phyloP scores from a whole-genome alignment of 2,797 vertebrate species.

The Syngnathus rostellatus region DNA sequence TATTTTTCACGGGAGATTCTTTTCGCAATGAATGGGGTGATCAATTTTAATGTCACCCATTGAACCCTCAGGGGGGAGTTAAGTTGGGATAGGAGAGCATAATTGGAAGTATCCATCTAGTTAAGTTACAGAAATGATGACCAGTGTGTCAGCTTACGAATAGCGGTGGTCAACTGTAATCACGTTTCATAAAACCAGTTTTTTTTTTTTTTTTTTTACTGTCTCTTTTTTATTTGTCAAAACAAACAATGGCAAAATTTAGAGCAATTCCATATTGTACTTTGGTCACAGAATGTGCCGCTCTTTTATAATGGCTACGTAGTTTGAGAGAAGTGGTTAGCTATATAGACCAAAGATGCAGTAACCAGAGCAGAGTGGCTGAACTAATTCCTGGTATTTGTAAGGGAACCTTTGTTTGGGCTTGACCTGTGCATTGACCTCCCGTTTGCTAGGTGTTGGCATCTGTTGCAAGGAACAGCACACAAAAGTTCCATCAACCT shows the following conservation, averaged over 20 bases:
- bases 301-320: not conserved
- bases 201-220: not conserved
- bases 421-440: constrained; percentile 72
- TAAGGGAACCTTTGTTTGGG: constrained; percentile 71
- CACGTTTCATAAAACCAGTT: too few relatives aligned
- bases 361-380: constrained; percentile 52
- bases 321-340: not conserved
- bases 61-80: constrained; percentile 17
- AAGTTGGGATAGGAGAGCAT: constrained; percentile 2
- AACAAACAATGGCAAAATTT: not conserved
- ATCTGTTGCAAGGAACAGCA: constrained; percentile 48
- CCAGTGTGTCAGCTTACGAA: too few relatives aligned
- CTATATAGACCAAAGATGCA: constrained; percentile 19
- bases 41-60: constrained; percentile 45
- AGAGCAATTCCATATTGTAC: not conserved
- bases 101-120: constrained; percentile 3
- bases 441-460: constrained; percentile 61
- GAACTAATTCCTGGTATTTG: constrained; percentile 67
- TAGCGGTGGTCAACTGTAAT: too few relatives aligned
- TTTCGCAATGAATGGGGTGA: constrained; percentile 30
- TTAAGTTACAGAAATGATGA: constrained; percentile 4
- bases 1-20: constrained; percentile 18
- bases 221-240: too few relatives aligned
- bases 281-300: not conserved
- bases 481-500: not conserved